Conservation (phyloP, 2,888 invertebrate genomes). For the Lordiphosa fenestrarum region DNA sequence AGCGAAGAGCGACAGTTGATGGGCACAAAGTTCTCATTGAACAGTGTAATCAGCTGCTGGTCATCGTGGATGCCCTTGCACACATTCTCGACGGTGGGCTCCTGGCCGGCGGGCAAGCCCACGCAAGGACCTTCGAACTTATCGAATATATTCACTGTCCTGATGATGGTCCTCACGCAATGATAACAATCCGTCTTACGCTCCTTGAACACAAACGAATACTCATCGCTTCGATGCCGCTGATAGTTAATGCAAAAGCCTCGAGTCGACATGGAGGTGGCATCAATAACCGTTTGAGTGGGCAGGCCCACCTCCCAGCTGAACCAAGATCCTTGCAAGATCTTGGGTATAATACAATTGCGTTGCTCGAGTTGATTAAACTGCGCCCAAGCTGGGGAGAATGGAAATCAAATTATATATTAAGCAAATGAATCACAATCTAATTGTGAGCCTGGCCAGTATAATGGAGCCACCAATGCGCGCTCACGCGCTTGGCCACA, state of each 20-base stretch:
- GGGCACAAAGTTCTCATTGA: slow-evolving; percentile 93
- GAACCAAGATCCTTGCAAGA: slow-evolving; percentile 93
- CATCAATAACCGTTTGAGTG: slow-evolving; percentile 91
- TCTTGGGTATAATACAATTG: slow-evolving; percentile 88
- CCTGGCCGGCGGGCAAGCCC: slow-evolving; percentile 83
- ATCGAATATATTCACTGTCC: slow-evolving; percentile 93
- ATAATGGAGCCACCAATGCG: too few species aligned
- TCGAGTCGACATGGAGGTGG: slow-evolving; percentile 87
- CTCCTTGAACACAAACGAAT: slow-evolving; percentile 89
- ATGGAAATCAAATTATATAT: neutral
- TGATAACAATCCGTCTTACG: slow-evolving; percentile 85
- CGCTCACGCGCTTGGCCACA: too few species aligned
- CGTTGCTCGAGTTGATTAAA: slow-evolving; percentile 62
- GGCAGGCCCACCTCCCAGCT: slow-evolving; percentile 92
- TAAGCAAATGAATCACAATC: slow-evolving; percentile 53
- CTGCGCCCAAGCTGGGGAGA: slow-evolving; percentile 37
- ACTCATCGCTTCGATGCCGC: slow-evolving; percentile 88
- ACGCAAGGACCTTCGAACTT: slow-evolving; percentile 93
- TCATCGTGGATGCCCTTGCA: slow-evolving; percentile 88
- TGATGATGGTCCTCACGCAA: slow-evolving; percentile 91
- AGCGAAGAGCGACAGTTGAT: slow-evolving; percentile 95
- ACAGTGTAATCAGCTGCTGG: slow-evolving; percentile 91
- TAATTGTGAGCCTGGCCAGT: too few species aligned
- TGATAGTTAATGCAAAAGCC: slow-evolving; percentile 88
- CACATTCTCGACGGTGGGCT: slow-evolving; percentile 88